A percentile compares a stretch with the other conserved stretches of the same genome.
Evolutionary conservation across 2,888 invertebrate species (phyloP).

Genomic region (Chironomus riparius): DNA sequence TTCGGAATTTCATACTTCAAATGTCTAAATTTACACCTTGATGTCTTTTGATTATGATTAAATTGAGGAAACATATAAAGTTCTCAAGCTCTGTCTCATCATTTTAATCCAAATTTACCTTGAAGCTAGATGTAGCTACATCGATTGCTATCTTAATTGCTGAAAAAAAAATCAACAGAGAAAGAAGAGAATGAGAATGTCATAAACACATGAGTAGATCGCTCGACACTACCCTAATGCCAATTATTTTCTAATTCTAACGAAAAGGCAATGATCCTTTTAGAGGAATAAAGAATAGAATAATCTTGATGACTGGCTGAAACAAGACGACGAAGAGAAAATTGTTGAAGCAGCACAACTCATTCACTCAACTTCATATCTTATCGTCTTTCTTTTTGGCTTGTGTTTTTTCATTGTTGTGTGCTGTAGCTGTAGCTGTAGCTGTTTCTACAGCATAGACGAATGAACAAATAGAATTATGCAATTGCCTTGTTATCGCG

Average conservation of each 20-base stretch:
- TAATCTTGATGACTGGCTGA: neutral
- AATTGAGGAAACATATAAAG: neutral
- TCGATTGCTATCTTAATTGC: neutral
- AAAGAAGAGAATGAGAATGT: neutral
- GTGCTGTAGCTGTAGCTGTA: no score
- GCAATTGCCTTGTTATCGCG: neutral
- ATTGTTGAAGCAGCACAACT: no score
- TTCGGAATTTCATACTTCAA: neutral
- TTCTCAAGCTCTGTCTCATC: neutral
- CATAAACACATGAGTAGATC: neutral
- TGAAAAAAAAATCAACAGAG: neutral
- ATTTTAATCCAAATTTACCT: neutral
- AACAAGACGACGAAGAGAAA: neutral
- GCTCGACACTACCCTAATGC: neutral
- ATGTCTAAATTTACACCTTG: neutral
- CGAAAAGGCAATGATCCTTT: neutral
- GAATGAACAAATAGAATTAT: neutral
- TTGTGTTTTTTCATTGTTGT: no score
- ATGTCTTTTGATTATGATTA: neutral
- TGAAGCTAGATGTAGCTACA: neutral
- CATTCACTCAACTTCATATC: no score
- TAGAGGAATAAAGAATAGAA: neutral
- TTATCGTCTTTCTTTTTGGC: no score
- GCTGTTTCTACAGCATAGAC: neutral
- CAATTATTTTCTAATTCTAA: neutral